Conservation (phyloP, 2,797 vertebrate species). For the Lagothrix lagotricha region DNA sequence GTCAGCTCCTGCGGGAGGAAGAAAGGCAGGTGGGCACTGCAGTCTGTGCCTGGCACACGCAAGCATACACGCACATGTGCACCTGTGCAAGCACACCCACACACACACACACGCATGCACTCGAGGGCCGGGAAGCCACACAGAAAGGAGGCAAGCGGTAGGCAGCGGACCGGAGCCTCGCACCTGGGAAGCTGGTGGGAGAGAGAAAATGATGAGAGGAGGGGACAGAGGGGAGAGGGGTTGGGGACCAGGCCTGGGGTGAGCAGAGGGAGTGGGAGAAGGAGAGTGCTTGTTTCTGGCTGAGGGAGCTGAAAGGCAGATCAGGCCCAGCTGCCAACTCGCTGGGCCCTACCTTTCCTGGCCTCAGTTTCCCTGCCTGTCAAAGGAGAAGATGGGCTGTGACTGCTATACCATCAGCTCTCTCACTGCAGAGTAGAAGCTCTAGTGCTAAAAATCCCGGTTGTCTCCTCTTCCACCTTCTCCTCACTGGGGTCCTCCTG, state of each 20-base stretch:
- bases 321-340: neutral
- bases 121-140: slow-evolving; percentile 10
- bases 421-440: neutral
- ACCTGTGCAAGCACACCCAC: neutral
- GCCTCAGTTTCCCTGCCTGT: slow-evolving; percentile 8
- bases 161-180: slow-evolving; percentile 45
- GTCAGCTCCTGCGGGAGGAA: slow-evolving; percentile 67
- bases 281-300: slow-evolving; percentile 31
- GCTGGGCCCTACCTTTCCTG: neutral
- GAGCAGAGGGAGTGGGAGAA: slow-evolving; percentile 61
- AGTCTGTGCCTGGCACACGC: slow-evolving; percentile 61
- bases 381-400: neutral
- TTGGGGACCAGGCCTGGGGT: neutral
- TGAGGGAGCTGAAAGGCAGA: neutral
- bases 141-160: slow-evolving; percentile 71
- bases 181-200: slow-evolving; percentile 77
- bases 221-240: neutral
- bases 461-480: neutral
- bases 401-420: accelerated
- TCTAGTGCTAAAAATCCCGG: neutral
- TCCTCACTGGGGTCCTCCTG: neutral
- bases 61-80: neutral
- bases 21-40: slow-evolving; percentile 14
- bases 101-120: neutral
- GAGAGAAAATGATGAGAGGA: slow-evolving; percentile 72